Evolutionary conservation across 1,140 invertebrate species (phyloP), one percentile per base, ranked within the genome.

Genomic region (Drosophila rhopaloa): DNA sequence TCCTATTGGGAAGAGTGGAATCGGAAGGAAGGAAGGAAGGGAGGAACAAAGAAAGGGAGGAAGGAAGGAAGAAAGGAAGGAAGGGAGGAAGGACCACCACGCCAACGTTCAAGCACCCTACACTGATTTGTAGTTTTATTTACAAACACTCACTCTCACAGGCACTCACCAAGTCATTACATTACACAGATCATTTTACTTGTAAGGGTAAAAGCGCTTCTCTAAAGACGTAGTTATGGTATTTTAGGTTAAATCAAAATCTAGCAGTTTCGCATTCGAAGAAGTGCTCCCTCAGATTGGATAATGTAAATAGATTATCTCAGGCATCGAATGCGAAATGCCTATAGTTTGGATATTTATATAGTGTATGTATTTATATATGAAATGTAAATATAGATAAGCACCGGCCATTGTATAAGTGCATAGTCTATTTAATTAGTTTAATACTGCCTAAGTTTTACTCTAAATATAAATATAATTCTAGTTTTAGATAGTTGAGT

Each of bases 311-410:
- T 57, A 58, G 19, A 59, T 66, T 76, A 68, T 76, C 61, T 48
- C 62, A 44, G 73, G 73, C 73, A 44, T n/a, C 13, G 61, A 37
- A 37, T 56, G 57, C 60, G 19, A 38, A 16, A 32, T 65, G 47
- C 27, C 27, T 37, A 32, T 10, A 24, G 13, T 38, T 68, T 40
- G 40, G 10, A 68, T 51, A 59, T 51, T 58, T 59, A 59, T 19
- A 41, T 6, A 14, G 29, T 11, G 48, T 32, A 16, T 57, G 5
- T 44, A 27, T 40, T 67, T 44, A 50, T 13, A 37, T 41, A 60
- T 76, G 55, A 77, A 44, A 13, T 76, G 74, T 76, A 76, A 76
- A 76, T 76, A 76, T 76, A 51, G 24, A 37, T 61, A 73, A 76
- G 74, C 50, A 53, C 38, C 70, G 62, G 73, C 74, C 72, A 76